These are phyloP conservation scores for Chaitophorus viminalis DNA, from an alignment of 2,888 invertebrate genomes.

Conservation along the genomic window DNA sequence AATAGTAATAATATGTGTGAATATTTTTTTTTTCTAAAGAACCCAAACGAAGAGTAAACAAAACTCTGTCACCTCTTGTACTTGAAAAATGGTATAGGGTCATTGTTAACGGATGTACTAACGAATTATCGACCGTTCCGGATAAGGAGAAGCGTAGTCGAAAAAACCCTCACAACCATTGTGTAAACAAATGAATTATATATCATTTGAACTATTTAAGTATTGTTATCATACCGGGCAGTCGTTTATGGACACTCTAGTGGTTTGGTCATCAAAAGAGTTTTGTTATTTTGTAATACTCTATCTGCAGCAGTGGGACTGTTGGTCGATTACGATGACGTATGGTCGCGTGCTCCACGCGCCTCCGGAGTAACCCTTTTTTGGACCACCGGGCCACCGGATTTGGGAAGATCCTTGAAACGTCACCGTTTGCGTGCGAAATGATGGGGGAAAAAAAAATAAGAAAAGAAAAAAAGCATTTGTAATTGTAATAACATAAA, in stretches of 20 bases:
- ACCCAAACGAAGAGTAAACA: too few species aligned
- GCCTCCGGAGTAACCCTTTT: conserved; percentile 42
- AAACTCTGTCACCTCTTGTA: too few species aligned
- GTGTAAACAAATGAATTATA: neutral
- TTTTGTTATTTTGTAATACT: neutral
- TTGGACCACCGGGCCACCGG: conserved; percentile 31
- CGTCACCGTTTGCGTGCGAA: neutral
- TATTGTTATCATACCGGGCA: neutral
- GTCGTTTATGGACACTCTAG: neutral
- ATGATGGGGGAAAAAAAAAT: neutral
- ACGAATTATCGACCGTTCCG: neutral
- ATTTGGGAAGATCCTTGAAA: conserved; percentile 54
- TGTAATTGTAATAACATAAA: conserved; percentile 21
- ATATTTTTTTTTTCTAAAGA: too few species aligned
- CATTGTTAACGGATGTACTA: too few species aligned
- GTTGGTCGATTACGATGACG: neutral
- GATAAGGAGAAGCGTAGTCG: neutral
- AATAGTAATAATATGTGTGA: too few species aligned
- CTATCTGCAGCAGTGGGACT: neutral
- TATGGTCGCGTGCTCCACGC: neutral
- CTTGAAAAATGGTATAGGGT: too few species aligned
- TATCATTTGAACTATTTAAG: neutral
- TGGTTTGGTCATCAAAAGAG: neutral
- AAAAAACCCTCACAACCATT: neutral
- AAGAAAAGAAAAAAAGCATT: neutral